phyloP scores from a whole-genome alignment of 2,888 invertebrate genomes.

The Latrodectus hesperus region DNA sequence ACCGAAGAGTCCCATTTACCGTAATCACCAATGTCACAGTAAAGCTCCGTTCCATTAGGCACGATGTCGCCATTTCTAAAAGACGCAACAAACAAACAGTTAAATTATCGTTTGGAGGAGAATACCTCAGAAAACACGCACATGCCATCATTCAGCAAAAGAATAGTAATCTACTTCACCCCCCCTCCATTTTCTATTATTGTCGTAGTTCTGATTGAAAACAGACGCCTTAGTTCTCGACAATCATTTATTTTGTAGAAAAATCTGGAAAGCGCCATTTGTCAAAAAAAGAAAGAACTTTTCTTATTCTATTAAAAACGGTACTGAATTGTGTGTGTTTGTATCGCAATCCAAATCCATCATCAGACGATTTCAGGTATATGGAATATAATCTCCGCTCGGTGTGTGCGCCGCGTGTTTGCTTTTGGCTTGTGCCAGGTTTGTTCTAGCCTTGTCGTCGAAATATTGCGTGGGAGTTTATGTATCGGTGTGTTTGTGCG shows the following conservation, averaged over 20 bases:
- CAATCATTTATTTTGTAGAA: conserved; percentile 38
- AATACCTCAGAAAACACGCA: conserved; percentile 20
- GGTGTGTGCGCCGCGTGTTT: not conserved
- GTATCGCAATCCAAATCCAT: conserved; percentile 8
- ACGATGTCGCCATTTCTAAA: conserved; percentile 28
- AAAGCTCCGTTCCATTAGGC: conserved; percentile 44
- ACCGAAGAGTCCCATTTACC: conserved; percentile 26
- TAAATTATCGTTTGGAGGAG: not conserved
- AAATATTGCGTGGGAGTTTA: not conserved
- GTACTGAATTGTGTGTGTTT: not conserved
- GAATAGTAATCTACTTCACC: conserved; percentile 44
- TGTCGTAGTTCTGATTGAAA: conserved; percentile 56
- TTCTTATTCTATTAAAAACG: conserved; percentile 8
- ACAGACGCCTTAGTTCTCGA: conserved; percentile 34
- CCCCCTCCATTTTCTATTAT: conserved; percentile 35
- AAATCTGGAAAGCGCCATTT: conserved; percentile 26
- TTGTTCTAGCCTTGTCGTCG: not conserved
- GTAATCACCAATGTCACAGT: conserved; percentile 45
- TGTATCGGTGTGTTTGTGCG: not conserved
- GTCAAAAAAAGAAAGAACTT: conserved; percentile 11
- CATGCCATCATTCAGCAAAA: conserved; percentile 6
- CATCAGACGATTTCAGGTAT: not conserved
- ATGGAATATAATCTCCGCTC: not conserved
- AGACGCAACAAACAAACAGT: conserved; percentile 27
- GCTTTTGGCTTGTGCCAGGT: not conserved